Percentiles rank a stretch among this genome's conserved stretches.
Evolutionary conservation across 92 coral and sea anemone genomes (phyloP).

Genomic region (Galaxea fascicularis): DNA sequence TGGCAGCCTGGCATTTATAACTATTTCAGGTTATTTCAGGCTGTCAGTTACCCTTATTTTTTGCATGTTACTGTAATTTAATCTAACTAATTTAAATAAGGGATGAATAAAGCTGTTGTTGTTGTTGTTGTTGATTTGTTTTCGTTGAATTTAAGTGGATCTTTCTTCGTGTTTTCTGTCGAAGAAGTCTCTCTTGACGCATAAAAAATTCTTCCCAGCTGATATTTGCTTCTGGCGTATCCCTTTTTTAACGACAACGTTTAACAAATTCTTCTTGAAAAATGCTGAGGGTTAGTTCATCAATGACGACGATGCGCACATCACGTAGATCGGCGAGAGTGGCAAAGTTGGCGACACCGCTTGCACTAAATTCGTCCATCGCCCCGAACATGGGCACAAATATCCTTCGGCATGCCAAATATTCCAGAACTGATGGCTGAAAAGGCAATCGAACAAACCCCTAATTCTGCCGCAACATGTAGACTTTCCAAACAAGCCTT

Average conservation of each 20-base stretch:
- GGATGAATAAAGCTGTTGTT: too few species aligned
- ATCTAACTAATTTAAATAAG: too few species aligned
- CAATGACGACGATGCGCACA: constrained; percentile 85
- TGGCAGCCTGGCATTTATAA: too few species aligned
- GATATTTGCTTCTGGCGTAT: neutral
- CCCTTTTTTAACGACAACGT: constrained; percentile 24
- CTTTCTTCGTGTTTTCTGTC: neutral
- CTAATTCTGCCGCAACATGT: constrained; percentile 15
- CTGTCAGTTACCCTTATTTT: too few species aligned
- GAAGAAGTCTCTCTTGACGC: neutral
- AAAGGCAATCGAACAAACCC: constrained; percentile 45
- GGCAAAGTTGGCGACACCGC: constrained; percentile 4
- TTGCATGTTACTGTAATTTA: too few species aligned
- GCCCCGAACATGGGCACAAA: constrained; percentile 80
- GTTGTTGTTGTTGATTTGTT: too few species aligned
- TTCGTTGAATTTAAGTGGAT: neutral
- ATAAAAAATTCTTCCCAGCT: neutral
- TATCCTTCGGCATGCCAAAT: constrained; percentile 73
- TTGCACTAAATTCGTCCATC: constrained; percentile 50
- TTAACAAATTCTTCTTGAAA: constrained; percentile 68
- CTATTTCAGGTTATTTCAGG: too few species aligned
- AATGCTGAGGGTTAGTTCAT: constrained; percentile 59
- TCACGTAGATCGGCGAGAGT: constrained; percentile 51
- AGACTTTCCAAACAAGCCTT: constrained; percentile 41
- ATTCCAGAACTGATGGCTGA: constrained; percentile 85